A percentile compares a stretch with the other conserved stretches of the same genome.
Evolutionary conservation across 2,888 invertebrate species (phyloP).

Genomic region (Bursaphelenchus okinawaensis): DNA sequence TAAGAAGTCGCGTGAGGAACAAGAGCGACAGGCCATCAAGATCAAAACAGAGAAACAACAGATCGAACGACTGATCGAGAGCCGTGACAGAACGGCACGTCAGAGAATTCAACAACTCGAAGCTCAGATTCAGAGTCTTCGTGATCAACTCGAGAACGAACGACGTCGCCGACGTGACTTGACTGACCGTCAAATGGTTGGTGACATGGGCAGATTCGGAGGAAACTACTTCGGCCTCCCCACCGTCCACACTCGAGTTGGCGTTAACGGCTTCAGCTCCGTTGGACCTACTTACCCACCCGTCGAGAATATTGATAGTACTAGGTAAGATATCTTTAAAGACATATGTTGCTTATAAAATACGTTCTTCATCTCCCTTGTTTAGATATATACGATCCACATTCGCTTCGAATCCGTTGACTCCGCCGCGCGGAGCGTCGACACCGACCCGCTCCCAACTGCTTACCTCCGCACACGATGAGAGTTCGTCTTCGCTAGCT

Average conservation of each 20-base stretch:
- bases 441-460: slow-evolving; percentile 40
- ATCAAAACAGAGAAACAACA: slow-evolving; percentile 55
- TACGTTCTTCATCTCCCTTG: slow-evolving; percentile 3
- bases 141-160: slow-evolving; percentile 54
- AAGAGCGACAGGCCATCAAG: slow-evolving; percentile 48
- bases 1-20: slow-evolving; percentile 55
- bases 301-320: slow-evolving; percentile 42
- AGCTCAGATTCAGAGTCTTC: slow-evolving; percentile 46
- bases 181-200: slow-evolving; percentile 46
- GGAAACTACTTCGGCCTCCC: slow-evolving; percentile 23
- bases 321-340: slow-evolving; percentile 25
- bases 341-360: slow-evolving; percentile 31
- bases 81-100: slow-evolving; percentile 49
- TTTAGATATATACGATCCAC: slow-evolving; percentile 35
- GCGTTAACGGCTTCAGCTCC: slow-evolving; percentile 24
- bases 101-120: slow-evolving; percentile 54
- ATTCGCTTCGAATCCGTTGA: slow-evolving; percentile 55
- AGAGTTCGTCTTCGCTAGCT: slow-evolving; percentile 12
- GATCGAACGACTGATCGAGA: slow-evolving; percentile 55
- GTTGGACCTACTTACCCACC: slow-evolving; percentile 39
- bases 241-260: slow-evolving; percentile 6
- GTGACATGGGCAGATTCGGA: slow-evolving; percentile 47
- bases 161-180: slow-evolving; percentile 45
- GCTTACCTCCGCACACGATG: slow-evolving; percentile 17
- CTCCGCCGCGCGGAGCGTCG: slow-evolving; percentile 56